These are phyloP conservation scores for Actinernus sp. DNA, from an alignment of 92 coral and sea anemone genomes.

Conservation along the genomic window DNA sequence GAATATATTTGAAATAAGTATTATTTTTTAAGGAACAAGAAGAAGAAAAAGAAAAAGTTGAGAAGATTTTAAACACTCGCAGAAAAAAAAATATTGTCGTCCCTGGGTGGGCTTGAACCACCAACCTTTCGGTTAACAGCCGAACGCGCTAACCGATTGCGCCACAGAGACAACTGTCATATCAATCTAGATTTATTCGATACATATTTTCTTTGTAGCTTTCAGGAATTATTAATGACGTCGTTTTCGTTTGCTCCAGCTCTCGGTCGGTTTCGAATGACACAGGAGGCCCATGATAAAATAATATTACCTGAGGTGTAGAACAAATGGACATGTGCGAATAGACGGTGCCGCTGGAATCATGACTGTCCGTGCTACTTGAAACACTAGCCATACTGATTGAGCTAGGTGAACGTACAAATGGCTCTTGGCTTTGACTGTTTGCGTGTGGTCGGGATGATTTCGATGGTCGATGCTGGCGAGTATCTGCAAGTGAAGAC, in stretches of 20 bases:
- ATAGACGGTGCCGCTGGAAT: conserved; percentile 45
- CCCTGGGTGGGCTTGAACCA: conserved; percentile 99
- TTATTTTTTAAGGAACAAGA: neutral
- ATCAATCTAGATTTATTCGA: too few relatives aligned
- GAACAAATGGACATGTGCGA: conserved; percentile 36
- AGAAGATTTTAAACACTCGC: neutral
- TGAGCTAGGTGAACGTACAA: conserved; percentile 80
- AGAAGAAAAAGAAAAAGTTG: neutral
- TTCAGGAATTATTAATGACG: too few relatives aligned
- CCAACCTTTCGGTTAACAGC: conserved; percentile 99
- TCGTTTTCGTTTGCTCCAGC: too few relatives aligned
- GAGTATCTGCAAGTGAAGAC: neutral
- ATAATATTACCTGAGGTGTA: conserved; percentile 19
- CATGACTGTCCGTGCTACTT: conserved; percentile 78
- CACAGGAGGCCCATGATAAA: conserved; percentile 3
- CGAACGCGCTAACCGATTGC: conserved; percentile 99
- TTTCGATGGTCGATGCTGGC: neutral
- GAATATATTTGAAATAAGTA: too few relatives aligned
- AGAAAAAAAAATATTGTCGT: conserved; percentile 40
- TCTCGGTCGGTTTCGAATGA: too few relatives aligned
- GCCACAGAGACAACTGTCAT: conserved; percentile 97
- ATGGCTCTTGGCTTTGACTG: conserved; percentile 49
- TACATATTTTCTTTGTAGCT: too few relatives aligned
- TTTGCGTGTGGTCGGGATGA: too few relatives aligned
- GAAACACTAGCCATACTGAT: conserved; percentile 78